phyloP scores from a whole-genome alignment of 2,113 vertebrate species.

The Callaeas wilsoni region DNA sequence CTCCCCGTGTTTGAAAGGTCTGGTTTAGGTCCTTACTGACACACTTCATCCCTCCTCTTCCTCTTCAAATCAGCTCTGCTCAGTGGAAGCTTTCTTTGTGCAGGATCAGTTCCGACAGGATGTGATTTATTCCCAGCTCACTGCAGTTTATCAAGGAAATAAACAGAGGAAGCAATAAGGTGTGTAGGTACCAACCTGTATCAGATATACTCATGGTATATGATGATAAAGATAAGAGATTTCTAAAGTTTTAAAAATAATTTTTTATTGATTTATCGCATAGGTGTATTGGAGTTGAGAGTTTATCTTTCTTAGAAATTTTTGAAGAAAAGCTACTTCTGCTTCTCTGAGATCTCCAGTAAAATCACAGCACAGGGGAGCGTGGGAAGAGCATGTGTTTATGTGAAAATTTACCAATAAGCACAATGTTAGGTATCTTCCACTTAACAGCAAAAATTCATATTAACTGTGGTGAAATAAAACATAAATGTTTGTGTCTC shows the following conservation, averaged over 20 bases:
- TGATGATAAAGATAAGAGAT: background rate
- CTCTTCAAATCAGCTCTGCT: background rate
- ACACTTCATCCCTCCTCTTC: background rate
- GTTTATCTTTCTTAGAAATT: background rate
- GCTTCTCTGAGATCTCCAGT: background rate
- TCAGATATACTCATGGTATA: background rate
- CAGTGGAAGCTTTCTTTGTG: conserved; percentile 6
- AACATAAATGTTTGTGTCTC: background rate
- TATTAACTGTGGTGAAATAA: background rate
- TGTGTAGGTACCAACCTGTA: background rate
- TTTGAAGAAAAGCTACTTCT: background rate
- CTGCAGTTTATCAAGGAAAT: conserved; percentile 33
- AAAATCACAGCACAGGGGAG: background rate
- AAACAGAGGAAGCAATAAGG: conserved; percentile 24
- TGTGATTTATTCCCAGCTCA: conserved; percentile 5
- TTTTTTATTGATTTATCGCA: background rate
- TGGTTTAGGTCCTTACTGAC: conserved; percentile 9
- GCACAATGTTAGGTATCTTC: background rate
- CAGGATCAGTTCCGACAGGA: background rate
- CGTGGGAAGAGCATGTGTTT: background rate
- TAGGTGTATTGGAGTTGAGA: background rate
- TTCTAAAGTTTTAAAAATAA: background rate
- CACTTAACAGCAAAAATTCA: background rate
- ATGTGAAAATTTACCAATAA: background rate
- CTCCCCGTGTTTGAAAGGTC: background rate